Evolutionary conservation across 2,888 invertebrate species (phyloP), one percentile per base, ranked within the genome.

Genomic region (Lasioglossum zephyrum): DNA sequence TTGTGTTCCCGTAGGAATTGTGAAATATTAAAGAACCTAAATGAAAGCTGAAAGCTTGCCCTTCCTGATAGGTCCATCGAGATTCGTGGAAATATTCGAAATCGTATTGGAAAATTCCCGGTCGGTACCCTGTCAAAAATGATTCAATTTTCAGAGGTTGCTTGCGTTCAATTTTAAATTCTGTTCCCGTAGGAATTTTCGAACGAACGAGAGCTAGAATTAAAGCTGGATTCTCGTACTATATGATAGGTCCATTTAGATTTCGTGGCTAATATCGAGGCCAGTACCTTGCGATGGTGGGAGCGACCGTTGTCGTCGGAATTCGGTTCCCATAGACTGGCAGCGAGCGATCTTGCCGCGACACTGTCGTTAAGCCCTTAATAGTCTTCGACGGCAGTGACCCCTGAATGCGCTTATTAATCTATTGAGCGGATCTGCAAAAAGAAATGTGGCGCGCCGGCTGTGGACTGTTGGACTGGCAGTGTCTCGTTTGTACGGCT

Each of bases 351-450:
- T 84, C 84, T 85, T 73, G 78, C 13, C 69, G 79, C 63, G 79
- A 74, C 77, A 76, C 73, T 41, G 82, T 82, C 82, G 87, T 84
- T 80, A 87, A 36, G 86, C 80, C 81, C 18, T 89, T 89, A 87
- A 90, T 84, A 84, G 84, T 84, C 81, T 73, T 70, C 75, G 86
- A 81, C 88, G 92, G 85, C 92, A 91, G 88, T 92, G 92, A 92
- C 92, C 92, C 87, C 77, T 89, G 89, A 89, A 90, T 91, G 88
- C 87, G 81, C 88, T 90, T 90, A 91, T 93, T 93, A 93, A 92
- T 93, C 92, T 84, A 91, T 93, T 91, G 89, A 92, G 89, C 84
- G 88, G 84, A 89, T 89, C 90, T 84, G 76, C 87, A 85, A 88
- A 91, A 89, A 89, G 91, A 87, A 92, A 89, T 89, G 87, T 82